Evolutionary conservation across 1,140 invertebrate species (phyloP).

Genomic region (Drosophila equinoxialis): DNA sequence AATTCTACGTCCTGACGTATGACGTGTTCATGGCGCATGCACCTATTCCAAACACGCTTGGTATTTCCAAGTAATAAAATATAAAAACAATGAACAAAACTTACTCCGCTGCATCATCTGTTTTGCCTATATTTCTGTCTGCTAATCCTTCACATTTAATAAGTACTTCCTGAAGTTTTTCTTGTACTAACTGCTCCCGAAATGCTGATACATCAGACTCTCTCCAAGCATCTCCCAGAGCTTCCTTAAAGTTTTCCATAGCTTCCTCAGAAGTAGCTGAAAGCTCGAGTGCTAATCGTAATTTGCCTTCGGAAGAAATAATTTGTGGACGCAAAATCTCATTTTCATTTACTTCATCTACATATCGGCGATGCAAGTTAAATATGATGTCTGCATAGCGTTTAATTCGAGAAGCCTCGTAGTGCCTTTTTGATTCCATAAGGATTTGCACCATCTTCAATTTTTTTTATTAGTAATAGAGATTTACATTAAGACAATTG

Average conservation of each 20-base stretch:
- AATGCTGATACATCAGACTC: conserved; percentile 83
- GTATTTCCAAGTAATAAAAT: too few relatives aligned
- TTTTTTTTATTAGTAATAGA: neutral
- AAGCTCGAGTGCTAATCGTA: conserved; percentile 58
- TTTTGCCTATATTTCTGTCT: conserved; percentile 79
- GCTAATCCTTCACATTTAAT: conserved; percentile 83
- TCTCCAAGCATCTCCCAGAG: conserved; percentile 72
- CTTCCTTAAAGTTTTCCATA: conserved; percentile 51
- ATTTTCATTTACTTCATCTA: conserved; percentile 62
- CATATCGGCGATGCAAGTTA: conserved; percentile 59
- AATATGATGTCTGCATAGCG: conserved; percentile 62
- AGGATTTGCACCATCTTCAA: conserved; percentile 59
- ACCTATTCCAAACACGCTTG: too few relatives aligned
- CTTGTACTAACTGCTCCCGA: conserved; percentile 84
- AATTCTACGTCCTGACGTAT: too few relatives aligned
- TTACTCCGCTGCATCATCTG: conserved; percentile 82
- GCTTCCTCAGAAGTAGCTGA: conserved; percentile 60
- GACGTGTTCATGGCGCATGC: too few relatives aligned
- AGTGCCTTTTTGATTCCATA: conserved; percentile 56
- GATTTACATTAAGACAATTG: neutral
- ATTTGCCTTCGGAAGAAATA: conserved; percentile 52
- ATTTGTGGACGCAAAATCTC: conserved; percentile 53
- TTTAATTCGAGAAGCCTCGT: conserved; percentile 60
- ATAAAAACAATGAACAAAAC: conserved; percentile 6
- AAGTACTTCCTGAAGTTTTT: conserved; percentile 83